Evolutionary conservation across 2,888 invertebrate genomes (phyloP), one percentile per base, ranked within the genome.

Genomic region (Patella pellucida): DNA sequence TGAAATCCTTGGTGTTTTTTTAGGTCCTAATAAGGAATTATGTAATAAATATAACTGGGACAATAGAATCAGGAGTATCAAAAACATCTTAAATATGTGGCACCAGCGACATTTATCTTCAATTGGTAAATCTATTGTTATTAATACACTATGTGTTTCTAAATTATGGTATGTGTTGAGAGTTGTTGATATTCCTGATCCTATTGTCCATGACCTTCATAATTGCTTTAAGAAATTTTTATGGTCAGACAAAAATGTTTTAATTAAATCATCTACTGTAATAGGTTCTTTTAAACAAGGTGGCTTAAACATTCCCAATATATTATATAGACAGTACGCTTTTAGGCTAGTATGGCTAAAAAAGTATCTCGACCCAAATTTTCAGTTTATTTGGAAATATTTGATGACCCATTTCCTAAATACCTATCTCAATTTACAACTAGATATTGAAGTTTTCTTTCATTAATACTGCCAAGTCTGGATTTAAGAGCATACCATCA

Each of bases 101-200:
- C n/a, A 23, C 12, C 62, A 62, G 62, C 12, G 62, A 62, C 19
- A 62, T 19, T 23, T 62, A n/a, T 62, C 62, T 23, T 23, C 23
- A n/a, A 62, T 62, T 62, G 62, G 62, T 4, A 62, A 62, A 19
- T 62, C 62, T 14, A 19, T 62, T 23, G 62, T 62, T 0, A 62
- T 62, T 12, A 23, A 62, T 62, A 62, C 3, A 11, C 12, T 62
- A 62, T 62, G 62, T 19, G 23, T 23, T 14, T 12, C 62, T 3
- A 23, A 62, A 62, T 23, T 62, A 62, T 56, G 56, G 56, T 56
- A 56, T 15, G n/a, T 56, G 9, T 4, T 62, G 15, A 19, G 19
- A 62, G 62, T 62, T 62, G n/a, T 62, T 62, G 62, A 62, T 19
- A 62, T 62, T 62, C 62, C 62, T n/a, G 56, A 62, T 23, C 19